Evolutionary conservation across 2,888 invertebrate species (phyloP), one percentile per base, ranked within the genome.

Genomic region (Vanessa cardui): DNA sequence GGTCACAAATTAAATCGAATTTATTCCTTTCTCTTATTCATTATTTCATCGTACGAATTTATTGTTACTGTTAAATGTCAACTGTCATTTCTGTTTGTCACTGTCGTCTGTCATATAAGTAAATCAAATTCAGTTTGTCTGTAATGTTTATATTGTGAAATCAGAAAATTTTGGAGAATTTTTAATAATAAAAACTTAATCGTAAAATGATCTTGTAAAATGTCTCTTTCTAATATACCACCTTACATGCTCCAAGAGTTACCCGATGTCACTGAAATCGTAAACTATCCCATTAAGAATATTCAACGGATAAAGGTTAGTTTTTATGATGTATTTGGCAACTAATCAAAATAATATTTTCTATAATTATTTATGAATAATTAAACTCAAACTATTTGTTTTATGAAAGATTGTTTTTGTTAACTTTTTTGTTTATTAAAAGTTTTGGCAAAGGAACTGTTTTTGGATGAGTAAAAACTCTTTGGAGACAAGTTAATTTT

Each of bases 261-360:
- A 74, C 89, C 93, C 74, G 92, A 94, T 84, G 91, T 95, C 75
- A 94, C 95, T 59, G 89, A 93, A 75, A 88, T 89, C 70, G 92
- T 95, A 73, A 93, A 93, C 74, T 94, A 93, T 81, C 95, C 95
- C 2, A 88, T 96, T 75, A 92, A 94, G 83, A 94, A 94, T 83
- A 95, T 95, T 73, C 95, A 95, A 81, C 94, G 96, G 61, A 95
- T 96, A 80, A 96, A 96, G 94, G 96, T 96, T 81, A 85, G 89
- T 84, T 63, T 33, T 63, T 69, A 69, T 70, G 73, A 73, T 68
- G 71, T 72, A 68, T 76, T 84, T 87, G 84, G 83, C 83, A 77
- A 64, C 62, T 67, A 74, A 74, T 81, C 85, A 85, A 85, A 78
- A 60, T 49, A 16, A 56, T 21, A n/a, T 49, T 58, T 47, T 20